Conservation (phyloP, 1,140 invertebrate species). For the roundworm (Caenorhabditis elegans) region WBcel235 BX284602.5:11947501-11948000, state of each 20-base stretch:
- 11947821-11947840: too few relatives aligned
- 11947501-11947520: background rate
- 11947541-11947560: conserved; percentile 3
- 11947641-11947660: conserved; percentile 29
- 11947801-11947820: too few relatives aligned
- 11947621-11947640: conserved; percentile 27
- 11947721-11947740: background rate
- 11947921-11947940: too few relatives aligned
- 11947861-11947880: too few relatives aligned
- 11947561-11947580: background rate
- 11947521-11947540: background rate
- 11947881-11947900: too few relatives aligned
- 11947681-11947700: background rate
- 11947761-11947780: background rate
- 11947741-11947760: too few relatives aligned
- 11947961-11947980: too few relatives aligned
- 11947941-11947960: too few relatives aligned
- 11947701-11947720: conserved; percentile 16
- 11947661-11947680: conserved; percentile 13
- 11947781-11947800: too few relatives aligned
- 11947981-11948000: too few relatives aligned
- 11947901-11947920: too few relatives aligned
- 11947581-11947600: background rate
- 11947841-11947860: too few relatives aligned
- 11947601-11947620: conserved; percentile 25